Percentiles rank a stretch among this genome's conserved stretches.
These are phyloP conservation scores for Arenicola marina DNA, from an alignment of 2,888 invertebrate genomes.

Conservation along the genomic window DNA sequence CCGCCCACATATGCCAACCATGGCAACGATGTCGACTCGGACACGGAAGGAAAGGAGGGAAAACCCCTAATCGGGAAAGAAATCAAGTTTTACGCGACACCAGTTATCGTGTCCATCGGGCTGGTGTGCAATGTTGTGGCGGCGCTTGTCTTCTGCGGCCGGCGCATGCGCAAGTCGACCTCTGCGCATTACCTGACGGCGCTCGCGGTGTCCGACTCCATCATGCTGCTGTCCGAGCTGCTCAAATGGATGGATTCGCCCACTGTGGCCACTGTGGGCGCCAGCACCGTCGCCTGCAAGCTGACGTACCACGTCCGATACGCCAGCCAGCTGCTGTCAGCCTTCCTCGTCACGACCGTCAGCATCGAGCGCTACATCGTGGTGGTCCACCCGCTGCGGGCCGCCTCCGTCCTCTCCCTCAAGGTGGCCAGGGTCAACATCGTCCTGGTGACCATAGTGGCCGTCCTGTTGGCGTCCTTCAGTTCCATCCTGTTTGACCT, in stretches of 20 bases:
- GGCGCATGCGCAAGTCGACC: neutral
- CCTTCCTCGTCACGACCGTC: neutral
- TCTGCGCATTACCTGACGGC: neutral
- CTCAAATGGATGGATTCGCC: neutral
- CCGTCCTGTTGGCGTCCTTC: neutral
- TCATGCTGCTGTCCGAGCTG: neutral
- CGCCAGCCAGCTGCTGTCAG: neutral
- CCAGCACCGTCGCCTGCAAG: neutral
- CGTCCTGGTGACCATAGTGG: neutral
- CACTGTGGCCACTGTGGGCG: neutral
- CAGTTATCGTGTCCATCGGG: neutral
- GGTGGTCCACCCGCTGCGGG: neutral
- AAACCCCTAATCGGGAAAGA: too few relatives aligned
- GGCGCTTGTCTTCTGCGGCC: neutral
- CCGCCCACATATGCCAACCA: too few relatives aligned
- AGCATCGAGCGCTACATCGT: neutral
- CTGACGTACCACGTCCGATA: neutral
- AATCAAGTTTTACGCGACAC: neutral
- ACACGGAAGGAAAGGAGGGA: too few relatives aligned
- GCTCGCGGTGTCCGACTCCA: neutral
- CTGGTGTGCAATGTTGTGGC: neutral
- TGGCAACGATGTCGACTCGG: too few relatives aligned
- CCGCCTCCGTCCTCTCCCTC: neutral
- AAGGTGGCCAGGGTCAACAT: neutral
- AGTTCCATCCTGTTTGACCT: neutral